Evolutionary conservation across 2,113 vertebrate genomes (phyloP).

Genomic region (Zingel zingel): DNA sequence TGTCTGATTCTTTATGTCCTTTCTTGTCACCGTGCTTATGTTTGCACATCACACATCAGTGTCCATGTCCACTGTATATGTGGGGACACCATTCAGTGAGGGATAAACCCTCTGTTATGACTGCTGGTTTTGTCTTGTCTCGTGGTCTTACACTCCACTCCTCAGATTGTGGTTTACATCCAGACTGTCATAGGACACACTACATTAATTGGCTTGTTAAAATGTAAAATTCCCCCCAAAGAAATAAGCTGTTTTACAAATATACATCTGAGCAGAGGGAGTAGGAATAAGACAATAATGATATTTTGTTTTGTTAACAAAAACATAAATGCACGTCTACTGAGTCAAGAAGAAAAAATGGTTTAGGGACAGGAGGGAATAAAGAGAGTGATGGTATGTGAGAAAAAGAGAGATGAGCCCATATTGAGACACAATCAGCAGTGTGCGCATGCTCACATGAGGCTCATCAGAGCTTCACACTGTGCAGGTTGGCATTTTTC

Average conservation of each 20-base stretch:
- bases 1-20: not conserved
- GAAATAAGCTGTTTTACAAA: not conserved
- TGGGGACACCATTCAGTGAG: not conserved
- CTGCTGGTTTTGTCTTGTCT: conserved; percentile 19
- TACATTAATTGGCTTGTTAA: not conserved
- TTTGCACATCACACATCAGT: not conserved
- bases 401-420: conserved; percentile 24
- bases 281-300: not conserved
- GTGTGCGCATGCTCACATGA: conserved; percentile 64
- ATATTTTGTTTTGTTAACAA: not conserved
- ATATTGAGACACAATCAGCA: conserved; percentile 14
- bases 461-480: conserved; percentile 51
- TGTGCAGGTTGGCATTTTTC: conserved; percentile 58
- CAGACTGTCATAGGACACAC: not conserved
- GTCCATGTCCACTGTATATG: not conserved
- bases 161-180: not conserved
- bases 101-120: conserved; percentile 5
- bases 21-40: not conserved
- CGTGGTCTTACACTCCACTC: not conserved
- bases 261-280: not conserved
- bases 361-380: not conserved
- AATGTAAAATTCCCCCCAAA: conserved; percentile 16
- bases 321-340: not conserved
- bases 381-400: conserved; percentile 1
- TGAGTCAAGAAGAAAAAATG: not conserved